phyloP scores from a whole-genome alignment of 2,888 invertebrate species.

The Polyommatus iphigenia region DNA sequence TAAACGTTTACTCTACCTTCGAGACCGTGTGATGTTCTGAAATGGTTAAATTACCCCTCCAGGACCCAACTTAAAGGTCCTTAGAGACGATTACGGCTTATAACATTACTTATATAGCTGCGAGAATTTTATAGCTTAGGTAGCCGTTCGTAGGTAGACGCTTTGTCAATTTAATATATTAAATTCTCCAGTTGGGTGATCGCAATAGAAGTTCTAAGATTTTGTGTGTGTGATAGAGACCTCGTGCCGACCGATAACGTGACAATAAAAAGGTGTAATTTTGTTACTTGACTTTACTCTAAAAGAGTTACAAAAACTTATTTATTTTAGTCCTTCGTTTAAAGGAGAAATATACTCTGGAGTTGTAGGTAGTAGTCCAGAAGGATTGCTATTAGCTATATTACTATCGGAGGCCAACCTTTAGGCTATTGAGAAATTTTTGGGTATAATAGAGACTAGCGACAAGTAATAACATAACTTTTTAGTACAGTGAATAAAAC shows the following conservation, averaged over 20 bases:
- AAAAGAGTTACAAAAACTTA: too few species aligned
- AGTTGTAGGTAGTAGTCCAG: too few species aligned
- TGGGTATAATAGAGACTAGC: too few species aligned
- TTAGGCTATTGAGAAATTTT: too few species aligned
- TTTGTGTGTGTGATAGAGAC: too few species aligned
- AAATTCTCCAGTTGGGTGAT: background rate
- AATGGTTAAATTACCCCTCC: slow-evolving; percentile 3
- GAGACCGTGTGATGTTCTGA: slow-evolving; percentile 25
- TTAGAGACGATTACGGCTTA: slow-evolving; percentile 18
- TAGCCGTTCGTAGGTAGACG: background rate
- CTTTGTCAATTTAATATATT: slow-evolving; percentile 1
- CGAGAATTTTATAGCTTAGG: background rate
- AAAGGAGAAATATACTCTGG: too few species aligned
- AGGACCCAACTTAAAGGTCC: background rate
- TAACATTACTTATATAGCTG: slow-evolving; percentile 2
- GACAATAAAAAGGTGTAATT: too few species aligned
- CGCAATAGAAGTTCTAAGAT: background rate
- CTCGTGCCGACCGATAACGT: too few species aligned
- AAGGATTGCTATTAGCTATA: too few species aligned
- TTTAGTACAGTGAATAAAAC: background rate
- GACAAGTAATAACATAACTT: background rate
- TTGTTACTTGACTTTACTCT: too few species aligned
- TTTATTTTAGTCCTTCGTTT: too few species aligned
- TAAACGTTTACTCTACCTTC: slow-evolving; percentile 1
- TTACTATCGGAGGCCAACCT: too few species aligned